Evolutionary conservation across 30 jellyfish, hydroid and myxozoan genomes (phyloP).

Genomic region (Rhopilema esculentum): DNA sequence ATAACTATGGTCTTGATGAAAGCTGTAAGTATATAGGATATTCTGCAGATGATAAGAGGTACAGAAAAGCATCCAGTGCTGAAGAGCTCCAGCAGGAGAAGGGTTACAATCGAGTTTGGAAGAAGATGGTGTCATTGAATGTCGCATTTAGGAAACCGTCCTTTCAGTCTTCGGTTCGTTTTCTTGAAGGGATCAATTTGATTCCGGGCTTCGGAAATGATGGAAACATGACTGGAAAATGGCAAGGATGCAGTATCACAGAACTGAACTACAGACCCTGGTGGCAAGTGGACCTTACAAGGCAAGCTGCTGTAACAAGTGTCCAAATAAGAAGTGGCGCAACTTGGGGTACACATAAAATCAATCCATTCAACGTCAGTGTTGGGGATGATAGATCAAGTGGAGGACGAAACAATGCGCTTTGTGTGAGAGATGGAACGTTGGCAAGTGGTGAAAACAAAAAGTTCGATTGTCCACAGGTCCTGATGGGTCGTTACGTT

Average conservation of each 20-base stretch:
- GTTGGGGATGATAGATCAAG: neutral
- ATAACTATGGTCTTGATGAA: conserved; percentile 7
- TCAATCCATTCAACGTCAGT: conserved; percentile 8
- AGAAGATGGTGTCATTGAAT: neutral
- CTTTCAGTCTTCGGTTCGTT: neutral
- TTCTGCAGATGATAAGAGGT: neutral
- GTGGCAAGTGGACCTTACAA: conserved; percentile 29
- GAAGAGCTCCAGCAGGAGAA: neutral
- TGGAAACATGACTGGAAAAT: neutral
- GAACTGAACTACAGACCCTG: neutral
- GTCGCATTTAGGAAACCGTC: neutral
- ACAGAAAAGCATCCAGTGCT: neutral
- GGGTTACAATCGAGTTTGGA: conserved; percentile 3
- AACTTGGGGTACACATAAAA: neutral
- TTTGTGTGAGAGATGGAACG: neutral
- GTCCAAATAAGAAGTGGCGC: neutral
- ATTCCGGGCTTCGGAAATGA: conserved; percentile 6
- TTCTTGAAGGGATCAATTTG: neutral
- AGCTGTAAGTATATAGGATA: conserved; percentile 13
- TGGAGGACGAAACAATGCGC: conserved; percentile 18
- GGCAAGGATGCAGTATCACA: neutral
- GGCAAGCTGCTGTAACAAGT: neutral
- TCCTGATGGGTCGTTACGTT: too few relatives aligned
- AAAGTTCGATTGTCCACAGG: too few relatives aligned
- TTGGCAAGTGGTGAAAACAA: too few relatives aligned